A percentile compares a stretch with the other conserved stretches of the same genome.
Evolutionary conservation across 2,888 invertebrate species (phyloP).

Genomic region (Conomelus anceps): DNA sequence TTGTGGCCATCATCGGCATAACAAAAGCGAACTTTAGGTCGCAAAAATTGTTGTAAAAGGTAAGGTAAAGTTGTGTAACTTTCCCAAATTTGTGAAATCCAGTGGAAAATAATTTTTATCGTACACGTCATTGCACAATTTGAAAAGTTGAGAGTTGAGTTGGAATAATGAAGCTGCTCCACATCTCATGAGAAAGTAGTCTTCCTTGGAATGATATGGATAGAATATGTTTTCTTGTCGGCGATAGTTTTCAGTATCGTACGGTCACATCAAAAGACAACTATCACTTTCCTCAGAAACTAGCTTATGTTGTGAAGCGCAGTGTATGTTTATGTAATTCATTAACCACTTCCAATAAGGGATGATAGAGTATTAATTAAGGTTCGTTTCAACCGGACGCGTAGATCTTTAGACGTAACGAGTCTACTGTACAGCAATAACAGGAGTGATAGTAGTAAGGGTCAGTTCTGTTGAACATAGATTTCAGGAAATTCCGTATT

Average conservation of each 20-base stretch:
- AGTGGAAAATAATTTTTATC: neutral
- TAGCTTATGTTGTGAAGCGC: neutral
- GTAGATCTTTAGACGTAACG: too few relatives aligned
- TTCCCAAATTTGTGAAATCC: too few relatives aligned
- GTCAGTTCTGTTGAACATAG: neutral
- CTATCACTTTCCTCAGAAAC: neutral
- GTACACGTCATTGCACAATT: neutral
- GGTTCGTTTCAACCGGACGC: neutral
- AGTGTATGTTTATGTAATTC: neutral
- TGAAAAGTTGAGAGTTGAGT: neutral
- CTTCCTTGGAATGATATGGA: neutral
- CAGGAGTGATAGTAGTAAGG: too few relatives aligned
- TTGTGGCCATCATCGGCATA: too few relatives aligned
- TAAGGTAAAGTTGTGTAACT: too few relatives aligned
- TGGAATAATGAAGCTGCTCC: neutral
- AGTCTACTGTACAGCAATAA: too few relatives aligned
- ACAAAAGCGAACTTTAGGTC: too few relatives aligned
- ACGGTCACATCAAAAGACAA: neutral
- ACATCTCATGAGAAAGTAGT: neutral
- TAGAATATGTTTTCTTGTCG: neutral
- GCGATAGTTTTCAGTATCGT: neutral
- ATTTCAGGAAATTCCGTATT: neutral
- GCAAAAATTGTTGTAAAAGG: too few relatives aligned
- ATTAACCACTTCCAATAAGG: neutral
- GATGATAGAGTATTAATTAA: neutral